Conservation (phyloP, 2,113 vertebrate genomes). For the human region GRCh38 chr11:43836501-43837000, state of each 20-base stretch:
- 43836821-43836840: background rate
- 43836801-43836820: background rate
- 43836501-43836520: background rate
- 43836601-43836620: background rate
- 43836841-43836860: background rate
- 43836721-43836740: constrained; percentile 37
- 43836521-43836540: background rate
- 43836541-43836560: constrained; percentile 12
- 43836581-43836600: background rate
- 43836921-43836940: background rate
- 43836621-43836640: background rate
- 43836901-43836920: background rate
- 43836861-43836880: constrained; percentile 1
- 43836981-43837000: background rate
- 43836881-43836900: background rate
- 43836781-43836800: background rate
- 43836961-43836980: constrained; percentile 50
- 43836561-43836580: background rate
- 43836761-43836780: constrained; percentile 16
- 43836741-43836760: constrained; percentile 29
- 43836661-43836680: constrained; percentile 26
- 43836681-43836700: background rate
- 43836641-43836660: background rate
- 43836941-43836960: background rate
- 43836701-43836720: background rate